phyloP scores from a whole-genome alignment of 2,888 invertebrate genomes.

The Cyaniris semiargus region DNA sequence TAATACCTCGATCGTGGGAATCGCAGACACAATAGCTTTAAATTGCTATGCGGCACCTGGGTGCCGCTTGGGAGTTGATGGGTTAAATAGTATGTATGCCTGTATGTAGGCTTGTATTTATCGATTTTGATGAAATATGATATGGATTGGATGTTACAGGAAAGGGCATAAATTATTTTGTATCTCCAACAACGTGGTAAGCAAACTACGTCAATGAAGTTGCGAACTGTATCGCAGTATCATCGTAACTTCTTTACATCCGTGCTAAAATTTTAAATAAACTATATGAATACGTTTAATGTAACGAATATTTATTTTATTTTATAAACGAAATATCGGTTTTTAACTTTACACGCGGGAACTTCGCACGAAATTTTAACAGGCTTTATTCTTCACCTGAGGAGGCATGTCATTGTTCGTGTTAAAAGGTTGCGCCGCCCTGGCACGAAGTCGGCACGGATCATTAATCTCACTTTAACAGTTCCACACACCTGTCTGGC shows the following conservation, averaged over 20 bases:
- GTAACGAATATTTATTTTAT: too few relatives aligned
- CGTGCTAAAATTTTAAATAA: neutral
- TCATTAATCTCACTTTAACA: constrained; percentile 23
- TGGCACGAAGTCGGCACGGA: neutral
- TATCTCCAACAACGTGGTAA: too few relatives aligned
- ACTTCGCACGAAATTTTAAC: neutral
- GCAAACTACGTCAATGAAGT: neutral
- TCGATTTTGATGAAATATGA: too few relatives aligned
- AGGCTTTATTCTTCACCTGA: neutral
- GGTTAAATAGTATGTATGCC: too few relatives aligned
- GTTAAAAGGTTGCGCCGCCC: constrained; percentile 18
- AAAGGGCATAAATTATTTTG: too few relatives aligned
- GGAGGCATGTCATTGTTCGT: neutral
- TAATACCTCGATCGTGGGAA: too few relatives aligned
- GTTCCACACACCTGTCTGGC: constrained; percentile 23
- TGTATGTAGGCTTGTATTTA: too few relatives aligned
- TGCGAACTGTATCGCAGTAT: neutral
- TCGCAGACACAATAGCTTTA: too few relatives aligned
- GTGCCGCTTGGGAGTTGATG: too few relatives aligned
- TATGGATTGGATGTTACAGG: too few relatives aligned
- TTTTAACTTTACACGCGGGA: neutral
- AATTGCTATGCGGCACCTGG: too few relatives aligned
- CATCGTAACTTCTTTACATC: neutral
- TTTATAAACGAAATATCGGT: neutral
- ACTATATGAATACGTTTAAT: too few relatives aligned